These are phyloP conservation scores for Odocoileus virginianus DNA, from an alignment of 2,113 vertebrate genomes.

Conservation along the genomic window DNA sequence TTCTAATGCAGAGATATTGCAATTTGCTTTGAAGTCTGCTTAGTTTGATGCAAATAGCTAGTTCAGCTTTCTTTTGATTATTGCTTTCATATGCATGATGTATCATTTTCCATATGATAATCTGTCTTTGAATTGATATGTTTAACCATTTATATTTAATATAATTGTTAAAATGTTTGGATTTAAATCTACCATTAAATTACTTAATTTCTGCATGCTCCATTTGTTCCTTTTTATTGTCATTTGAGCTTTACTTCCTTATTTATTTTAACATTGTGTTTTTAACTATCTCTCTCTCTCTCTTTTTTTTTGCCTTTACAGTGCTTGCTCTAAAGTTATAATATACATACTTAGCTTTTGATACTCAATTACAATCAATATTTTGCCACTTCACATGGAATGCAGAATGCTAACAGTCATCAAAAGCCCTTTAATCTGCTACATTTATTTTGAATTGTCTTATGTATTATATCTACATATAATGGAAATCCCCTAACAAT, in stretches of 20 bases:
- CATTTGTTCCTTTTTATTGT: neutral
- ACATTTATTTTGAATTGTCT: neutral
- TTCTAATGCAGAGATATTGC: neutral
- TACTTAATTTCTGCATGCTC: neutral
- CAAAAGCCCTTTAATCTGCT: neutral
- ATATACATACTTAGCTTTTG: neutral
- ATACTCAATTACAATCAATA: neutral
- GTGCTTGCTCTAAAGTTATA: neutral
- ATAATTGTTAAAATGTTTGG: neutral
- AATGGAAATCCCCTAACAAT: neutral
- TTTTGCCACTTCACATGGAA: neutral
- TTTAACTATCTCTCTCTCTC: neutral
- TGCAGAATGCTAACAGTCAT: neutral
- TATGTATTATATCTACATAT: neutral
- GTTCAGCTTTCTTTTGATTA: neutral
- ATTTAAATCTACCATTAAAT: neutral
- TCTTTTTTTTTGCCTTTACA: neutral
- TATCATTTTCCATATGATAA: neutral
- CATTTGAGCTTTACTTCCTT: neutral
- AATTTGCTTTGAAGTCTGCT: neutral
- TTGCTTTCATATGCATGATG: neutral
- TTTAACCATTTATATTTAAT: neutral
- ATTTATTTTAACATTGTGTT: neutral
- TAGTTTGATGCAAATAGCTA: neutral
- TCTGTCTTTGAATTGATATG: neutral